Percentiles rank a stretch among this genome's conserved stretches.
These are phyloP conservation scores for Neoaliturus tenellus DNA, from an alignment of 2,888 invertebrate genomes.

Conservation along the genomic window DNA sequence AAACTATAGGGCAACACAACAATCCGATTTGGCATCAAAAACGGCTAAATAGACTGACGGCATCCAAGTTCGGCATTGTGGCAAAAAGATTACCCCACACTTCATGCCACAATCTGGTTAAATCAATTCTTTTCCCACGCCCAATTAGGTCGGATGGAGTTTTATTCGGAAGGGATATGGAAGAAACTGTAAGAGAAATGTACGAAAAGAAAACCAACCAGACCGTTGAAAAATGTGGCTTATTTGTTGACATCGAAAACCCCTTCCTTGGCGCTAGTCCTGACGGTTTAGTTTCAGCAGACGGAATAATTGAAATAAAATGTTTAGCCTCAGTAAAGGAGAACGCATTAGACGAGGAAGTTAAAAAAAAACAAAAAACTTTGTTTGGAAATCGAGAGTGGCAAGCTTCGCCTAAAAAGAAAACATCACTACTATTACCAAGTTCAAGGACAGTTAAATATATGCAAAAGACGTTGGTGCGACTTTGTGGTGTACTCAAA, in stretches of 20 bases:
- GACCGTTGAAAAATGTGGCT: conserved; percentile 1
- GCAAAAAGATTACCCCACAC: conserved; percentile 28
- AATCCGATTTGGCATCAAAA: conserved; percentile 23
- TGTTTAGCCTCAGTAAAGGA: conserved; percentile 19
- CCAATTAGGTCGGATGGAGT: background rate
- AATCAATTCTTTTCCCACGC: background rate
- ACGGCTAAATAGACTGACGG: conserved; percentile 25
- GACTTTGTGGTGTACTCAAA: conserved; percentile 58
- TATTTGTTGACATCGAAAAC: background rate
- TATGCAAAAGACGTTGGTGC: conserved; percentile 54
- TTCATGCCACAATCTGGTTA: conserved; percentile 39
- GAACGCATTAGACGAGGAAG: background rate
- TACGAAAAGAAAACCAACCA: background rate
- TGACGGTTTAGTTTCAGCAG: conserved; percentile 6
- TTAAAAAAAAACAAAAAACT: background rate
- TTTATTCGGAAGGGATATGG: conserved; percentile 24
- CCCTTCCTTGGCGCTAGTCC: conserved; percentile 39
- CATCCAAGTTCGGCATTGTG: conserved; percentile 41
- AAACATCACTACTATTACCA: conserved; percentile 60
- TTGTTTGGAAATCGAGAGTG: background rate
- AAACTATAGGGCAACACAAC: background rate
- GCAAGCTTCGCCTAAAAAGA: conserved; percentile 48
- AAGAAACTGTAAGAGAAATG: background rate
- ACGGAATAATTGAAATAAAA: conserved; percentile 20
- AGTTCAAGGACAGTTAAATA: conserved; percentile 60